Base-by-base conservation (phyloP, 2,797 vertebrate genomes). In the Danio tinwini region DNA sequence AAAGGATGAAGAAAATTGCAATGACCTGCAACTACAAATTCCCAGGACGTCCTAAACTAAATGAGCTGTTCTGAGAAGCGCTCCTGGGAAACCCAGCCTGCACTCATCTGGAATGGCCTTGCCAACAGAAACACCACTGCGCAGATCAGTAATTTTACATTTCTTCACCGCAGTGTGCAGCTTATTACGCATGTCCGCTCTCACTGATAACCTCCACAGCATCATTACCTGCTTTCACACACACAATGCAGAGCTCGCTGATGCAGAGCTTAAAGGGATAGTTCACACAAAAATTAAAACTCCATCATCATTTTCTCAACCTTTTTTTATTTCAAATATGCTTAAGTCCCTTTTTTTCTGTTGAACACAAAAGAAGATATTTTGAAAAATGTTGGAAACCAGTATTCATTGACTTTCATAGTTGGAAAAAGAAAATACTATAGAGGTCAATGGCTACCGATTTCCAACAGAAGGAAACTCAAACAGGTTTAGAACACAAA, bases 51-150 rank as follows among this genome's bases (percentile, higher is more conserved):
- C 61, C 50, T n/a, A n/a, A 58, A 50, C 49, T 56, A 64, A 71
- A 62, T 21, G 52, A 77, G 61, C 42, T 21, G 52, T 72, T 72
- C 59, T 21, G 50, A 72, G 59, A 56, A 49, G 42, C 10, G 4
- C 65, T 70, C 39, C 67, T 61, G 62, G 75, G 53, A 74, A 82
- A 53, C 63, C 49, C 47, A 4, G 11, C n/a, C 6, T 39, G 37
- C 16, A 17, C 21, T 78, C 44, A 59, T 47, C 49, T 49, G 7
- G 29, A 37, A 44, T 37, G 37, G 50, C 40, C 21, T 39, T 55
- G 56, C 67, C 73, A 82, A 72, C 50, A 72, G 59, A 62, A 72
- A 49, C 52, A 73, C 7, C 65, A 70, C 76, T 69, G 45, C 47
- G 37, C 64, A 61, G 62, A 70, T 70, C 76, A 61, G 76, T 62